Percentiles rank a stretch among this genome's conserved stretches.
Evolutionary conservation across 2,113 vertebrate genomes (phyloP).

Genomic region (Pelodiscus sinensis): DNA sequence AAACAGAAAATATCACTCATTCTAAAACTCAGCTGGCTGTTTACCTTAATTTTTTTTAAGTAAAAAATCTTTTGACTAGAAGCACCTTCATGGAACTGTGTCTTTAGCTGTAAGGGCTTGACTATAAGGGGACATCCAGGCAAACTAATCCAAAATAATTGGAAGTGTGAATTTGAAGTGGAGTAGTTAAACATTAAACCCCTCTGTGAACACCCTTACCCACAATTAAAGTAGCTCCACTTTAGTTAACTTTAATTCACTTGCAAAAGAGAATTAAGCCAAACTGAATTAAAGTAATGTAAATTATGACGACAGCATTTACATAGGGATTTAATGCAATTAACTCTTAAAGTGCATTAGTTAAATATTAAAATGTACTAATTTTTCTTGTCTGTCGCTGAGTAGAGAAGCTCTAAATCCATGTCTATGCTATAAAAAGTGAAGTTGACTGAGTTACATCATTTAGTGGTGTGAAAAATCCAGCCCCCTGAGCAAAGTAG

Average conservation of each 20-base stretch:
- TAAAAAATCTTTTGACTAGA: conserved; percentile 20
- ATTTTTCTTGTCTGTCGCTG: too few species aligned
- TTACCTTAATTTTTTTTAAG: conserved; percentile 1
- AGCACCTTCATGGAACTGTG: conserved; percentile 18
- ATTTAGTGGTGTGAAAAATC: too few species aligned
- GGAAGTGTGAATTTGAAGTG: neutral
- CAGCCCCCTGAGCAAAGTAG: too few species aligned
- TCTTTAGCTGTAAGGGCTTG: neutral
- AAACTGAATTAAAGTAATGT: neutral
- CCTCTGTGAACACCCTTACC: neutral
- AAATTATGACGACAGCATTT: neutral
- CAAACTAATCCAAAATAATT: neutral
- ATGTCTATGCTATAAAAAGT: too few species aligned
- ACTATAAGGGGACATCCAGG: neutral
- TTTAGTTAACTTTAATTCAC: neutral
- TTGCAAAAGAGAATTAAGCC: neutral
- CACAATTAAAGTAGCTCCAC: neutral
- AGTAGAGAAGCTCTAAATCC: too few species aligned
- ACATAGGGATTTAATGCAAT: neutral
- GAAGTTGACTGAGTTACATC: too few species aligned
- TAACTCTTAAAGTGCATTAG: too few species aligned
- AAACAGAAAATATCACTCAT: conserved; percentile 2
- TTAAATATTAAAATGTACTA: too few species aligned
- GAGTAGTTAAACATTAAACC: neutral
- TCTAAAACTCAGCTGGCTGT: neutral